Evolutionary conservation across 2,113 vertebrate species (phyloP).

Genomic region (Phylloscopus trochiloides): DNA sequence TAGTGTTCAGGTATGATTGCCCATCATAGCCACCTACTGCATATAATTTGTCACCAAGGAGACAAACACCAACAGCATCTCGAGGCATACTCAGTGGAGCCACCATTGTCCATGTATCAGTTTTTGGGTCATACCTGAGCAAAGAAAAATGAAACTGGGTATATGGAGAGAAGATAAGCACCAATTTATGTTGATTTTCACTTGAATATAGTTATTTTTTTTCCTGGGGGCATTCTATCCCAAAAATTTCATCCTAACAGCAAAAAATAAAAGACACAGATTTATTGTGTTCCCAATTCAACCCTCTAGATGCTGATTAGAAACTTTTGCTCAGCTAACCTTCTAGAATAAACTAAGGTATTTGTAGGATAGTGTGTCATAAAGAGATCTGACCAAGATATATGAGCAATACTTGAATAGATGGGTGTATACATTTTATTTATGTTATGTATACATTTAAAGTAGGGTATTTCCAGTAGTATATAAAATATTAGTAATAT

Average conservation of each 20-base stretch:
- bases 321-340: background rate
- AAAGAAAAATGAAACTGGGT: background rate
- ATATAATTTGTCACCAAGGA: conserved; percentile 79
- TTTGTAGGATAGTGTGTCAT: background rate
- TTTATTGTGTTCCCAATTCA: background rate
- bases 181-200: background rate
- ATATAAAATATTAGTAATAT: background rate
- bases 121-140: conserved; percentile 80
- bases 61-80: conserved; percentile 81
- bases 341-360: background rate
- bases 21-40: conserved; percentile 82
- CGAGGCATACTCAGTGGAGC: conserved; percentile 79
- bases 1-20: conserved; percentile 79
- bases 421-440: background rate
- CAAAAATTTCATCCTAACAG: background rate
- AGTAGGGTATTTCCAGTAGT: background rate
- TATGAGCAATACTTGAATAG: background rate
- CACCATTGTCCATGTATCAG: conserved; percentile 82
- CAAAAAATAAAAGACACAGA: background rate
- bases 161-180: background rate
- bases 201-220: background rate
- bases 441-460: background rate
- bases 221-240: background rate
- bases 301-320: background rate
- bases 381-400: background rate